A percentile compares a stretch with the other conserved stretches of the same genome.
phyloP scores from a whole-genome alignment of 2,888 invertebrate genomes.

The Stomorhina lunata region DNA sequence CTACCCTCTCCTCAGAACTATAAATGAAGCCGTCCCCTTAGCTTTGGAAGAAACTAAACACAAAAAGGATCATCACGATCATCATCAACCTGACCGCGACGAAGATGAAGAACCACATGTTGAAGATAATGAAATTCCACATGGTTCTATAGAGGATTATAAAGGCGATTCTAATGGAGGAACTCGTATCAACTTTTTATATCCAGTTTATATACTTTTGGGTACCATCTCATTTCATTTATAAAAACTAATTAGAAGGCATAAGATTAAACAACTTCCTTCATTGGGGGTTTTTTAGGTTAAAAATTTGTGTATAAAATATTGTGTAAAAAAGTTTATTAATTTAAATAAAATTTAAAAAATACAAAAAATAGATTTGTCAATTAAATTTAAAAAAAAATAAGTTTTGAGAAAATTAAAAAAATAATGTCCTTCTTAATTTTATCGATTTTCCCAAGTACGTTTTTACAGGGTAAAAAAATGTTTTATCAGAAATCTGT shows the following conservation, averaged over 20 bases:
- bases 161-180: constrained; percentile 68
- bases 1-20: constrained; percentile 87
- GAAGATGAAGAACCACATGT: constrained; percentile 52
- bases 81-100: constrained; percentile 72
- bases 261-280: background rate
- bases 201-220: constrained; percentile 33
- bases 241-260: background rate
- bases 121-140: constrained; percentile 79
- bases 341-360: background rate
- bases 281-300: background rate
- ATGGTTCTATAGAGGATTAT: constrained; percentile 74
- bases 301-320: background rate
- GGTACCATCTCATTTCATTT: constrained; percentile 48
- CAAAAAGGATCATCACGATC: constrained; percentile 79
- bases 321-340: background rate
- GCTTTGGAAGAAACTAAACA: constrained; percentile 81
- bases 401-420: too few relatives aligned
- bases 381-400: too few relatives aligned
- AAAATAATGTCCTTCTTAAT: too few relatives aligned
- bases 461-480: too few relatives aligned
- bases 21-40: constrained; percentile 84
- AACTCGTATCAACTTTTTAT: constrained; percentile 1
- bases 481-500: too few relatives aligned
- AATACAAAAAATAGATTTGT: too few relatives aligned
- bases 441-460: too few relatives aligned